These are phyloP conservation scores for Drosophila insularis DNA, from an alignment of 1,140 invertebrate genomes.

Conservation along the genomic window DNA sequence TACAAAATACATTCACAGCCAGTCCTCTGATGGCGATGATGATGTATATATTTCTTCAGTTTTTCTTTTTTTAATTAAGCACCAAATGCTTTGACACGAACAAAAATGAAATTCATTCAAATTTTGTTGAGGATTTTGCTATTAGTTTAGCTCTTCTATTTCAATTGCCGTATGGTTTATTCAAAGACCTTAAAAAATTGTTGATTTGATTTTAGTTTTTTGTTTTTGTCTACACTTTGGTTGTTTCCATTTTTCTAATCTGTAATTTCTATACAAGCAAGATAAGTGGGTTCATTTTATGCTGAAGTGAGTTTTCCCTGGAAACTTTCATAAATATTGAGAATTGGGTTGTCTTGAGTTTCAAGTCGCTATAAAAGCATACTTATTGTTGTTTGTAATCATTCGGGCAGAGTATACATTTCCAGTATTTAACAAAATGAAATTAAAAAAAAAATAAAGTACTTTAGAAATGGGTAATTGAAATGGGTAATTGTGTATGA, in stretches of 20 bases:
- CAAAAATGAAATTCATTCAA: constrained; percentile 3
- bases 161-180: background rate
- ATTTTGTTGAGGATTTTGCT: background rate
- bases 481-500: too few relatives aligned
- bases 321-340: background rate
- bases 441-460: too few relatives aligned
- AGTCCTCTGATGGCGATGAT: background rate
- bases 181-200: background rate
- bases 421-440: too few relatives aligned
- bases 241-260: background rate
- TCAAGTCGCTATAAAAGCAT: too few relatives aligned
- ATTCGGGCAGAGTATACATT: too few relatives aligned
- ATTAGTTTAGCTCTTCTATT: background rate
- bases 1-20: background rate
- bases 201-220: too few relatives aligned
- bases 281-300: background rate
- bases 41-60: background rate
- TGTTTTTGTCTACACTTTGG: background rate
- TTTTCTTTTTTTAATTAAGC: constrained; percentile 32
- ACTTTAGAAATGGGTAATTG: too few relatives aligned
- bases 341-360: too few relatives aligned
- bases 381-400: too few relatives aligned
- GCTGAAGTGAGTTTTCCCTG: background rate
- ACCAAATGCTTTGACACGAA: constrained; percentile 19
- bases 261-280: background rate